Percentiles rank a stretch among this genome's conserved stretches.
These are phyloP conservation scores for Pandemis cinnamomeana DNA, from an alignment of 2,888 invertebrate species.

Conservation along the genomic window DNA sequence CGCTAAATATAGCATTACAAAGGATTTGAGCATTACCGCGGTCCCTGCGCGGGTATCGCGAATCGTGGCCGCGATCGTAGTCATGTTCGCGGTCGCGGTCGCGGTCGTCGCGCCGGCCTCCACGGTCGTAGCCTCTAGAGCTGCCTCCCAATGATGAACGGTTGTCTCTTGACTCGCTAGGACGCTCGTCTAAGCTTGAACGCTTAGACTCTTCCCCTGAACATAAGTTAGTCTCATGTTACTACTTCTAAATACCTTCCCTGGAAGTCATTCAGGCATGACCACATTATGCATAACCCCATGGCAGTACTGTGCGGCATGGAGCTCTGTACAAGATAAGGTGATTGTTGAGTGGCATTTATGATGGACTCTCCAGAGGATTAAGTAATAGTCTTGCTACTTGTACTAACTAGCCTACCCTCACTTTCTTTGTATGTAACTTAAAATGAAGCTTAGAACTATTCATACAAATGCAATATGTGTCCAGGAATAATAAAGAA, in stretches of 20 bases:
- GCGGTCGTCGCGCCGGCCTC: constrained; percentile 83
- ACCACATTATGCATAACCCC: not conserved
- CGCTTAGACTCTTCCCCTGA: constrained; percentile 82
- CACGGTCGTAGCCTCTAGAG: constrained; percentile 79
- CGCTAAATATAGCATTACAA: not conserved
- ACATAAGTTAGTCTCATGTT: constrained; percentile 46
- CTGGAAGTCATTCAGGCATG: constrained; percentile 3
- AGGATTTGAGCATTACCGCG: constrained; percentile 61
- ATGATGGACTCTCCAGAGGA: constrained; percentile 7
- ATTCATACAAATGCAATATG: not conserved
- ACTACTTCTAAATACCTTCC: constrained; percentile 46
- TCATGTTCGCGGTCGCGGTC: constrained; percentile 84
- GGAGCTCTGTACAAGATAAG: not conserved
- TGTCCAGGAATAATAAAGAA: not conserved
- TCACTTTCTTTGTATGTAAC: not conserved
- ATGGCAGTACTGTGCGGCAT: not conserved
- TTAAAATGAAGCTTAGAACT: not conserved
- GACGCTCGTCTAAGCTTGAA: constrained; percentile 78
- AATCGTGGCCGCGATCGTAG: constrained; percentile 84
- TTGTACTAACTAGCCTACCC: not conserved
- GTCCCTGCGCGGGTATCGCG: constrained; percentile 82
- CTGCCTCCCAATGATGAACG: constrained; percentile 80
- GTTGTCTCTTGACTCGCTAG: constrained; percentile 73
- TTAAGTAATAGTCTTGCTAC: constrained; percentile 11
- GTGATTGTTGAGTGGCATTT: not conserved